These are phyloP conservation scores for Gnathonemus longibarbis DNA, from an alignment of 2,113 vertebrate genomes.

Conservation along the genomic window DNA sequence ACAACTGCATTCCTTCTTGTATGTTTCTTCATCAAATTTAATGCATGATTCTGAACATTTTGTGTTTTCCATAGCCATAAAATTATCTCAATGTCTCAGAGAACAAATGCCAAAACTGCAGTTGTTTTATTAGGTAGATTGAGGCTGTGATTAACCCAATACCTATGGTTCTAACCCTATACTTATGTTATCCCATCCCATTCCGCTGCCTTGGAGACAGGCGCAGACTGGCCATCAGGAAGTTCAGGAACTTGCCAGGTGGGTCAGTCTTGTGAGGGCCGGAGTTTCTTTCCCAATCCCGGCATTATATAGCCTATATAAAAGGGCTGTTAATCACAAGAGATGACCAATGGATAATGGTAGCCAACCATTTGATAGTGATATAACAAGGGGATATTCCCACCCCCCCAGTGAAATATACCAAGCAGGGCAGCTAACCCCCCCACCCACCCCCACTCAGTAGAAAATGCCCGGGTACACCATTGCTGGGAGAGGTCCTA, in stretches of 20 bases:
- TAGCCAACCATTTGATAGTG: background rate
- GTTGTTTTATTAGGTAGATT: background rate
- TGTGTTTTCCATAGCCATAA: background rate
- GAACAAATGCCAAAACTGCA: background rate
- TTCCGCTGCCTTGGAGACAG: background rate
- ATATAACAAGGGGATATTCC: background rate
- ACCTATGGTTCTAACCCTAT: background rate
- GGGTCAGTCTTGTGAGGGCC: background rate
- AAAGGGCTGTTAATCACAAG: background rate
- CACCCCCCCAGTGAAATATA: background rate
- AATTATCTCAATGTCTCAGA: background rate
- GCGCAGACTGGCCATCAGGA: background rate
- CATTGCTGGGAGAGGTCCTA: background rate
- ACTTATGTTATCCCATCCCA: background rate
- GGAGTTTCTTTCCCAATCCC: background rate
- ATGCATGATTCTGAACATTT: background rate
- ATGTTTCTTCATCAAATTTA: background rate
- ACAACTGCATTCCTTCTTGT: too few species aligned
- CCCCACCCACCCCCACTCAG: background rate
- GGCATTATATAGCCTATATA: background rate
- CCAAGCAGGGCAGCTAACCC: background rate
- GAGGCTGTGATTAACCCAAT: background rate
- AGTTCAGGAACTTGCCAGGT: background rate
- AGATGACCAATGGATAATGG: background rate
- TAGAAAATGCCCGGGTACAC: background rate